A percentile compares a stretch with the other conserved stretches of the same genome.
These are phyloP conservation scores for Melipona bicolor DNA, from an alignment of 2,888 invertebrate genomes.

Conservation along the genomic window DNA sequence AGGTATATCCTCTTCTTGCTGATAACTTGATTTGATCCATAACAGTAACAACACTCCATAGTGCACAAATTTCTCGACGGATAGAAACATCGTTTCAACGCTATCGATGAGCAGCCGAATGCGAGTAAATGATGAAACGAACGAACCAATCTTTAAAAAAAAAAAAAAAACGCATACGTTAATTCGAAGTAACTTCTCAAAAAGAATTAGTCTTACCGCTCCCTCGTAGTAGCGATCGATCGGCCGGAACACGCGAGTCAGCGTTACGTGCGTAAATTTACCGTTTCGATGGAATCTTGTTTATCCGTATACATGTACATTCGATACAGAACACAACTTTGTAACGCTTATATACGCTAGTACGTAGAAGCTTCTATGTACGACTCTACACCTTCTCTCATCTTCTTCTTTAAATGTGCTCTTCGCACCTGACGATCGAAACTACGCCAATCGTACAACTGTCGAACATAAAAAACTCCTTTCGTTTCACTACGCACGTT, in stretches of 20 bases:
- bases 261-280: slow-evolving; percentile 49
- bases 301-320: slow-evolving; percentile 33
- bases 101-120: slow-evolving; percentile 10
- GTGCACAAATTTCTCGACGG: slow-evolving; percentile 67
- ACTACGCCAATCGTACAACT: not conserved
- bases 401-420: slow-evolving; percentile 1
- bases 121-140: not conserved
- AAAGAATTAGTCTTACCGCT: slow-evolving; percentile 56
- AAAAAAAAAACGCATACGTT: slow-evolving; percentile 20
- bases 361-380: slow-evolving; percentile 14
- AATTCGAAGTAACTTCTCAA: slow-evolving; percentile 30
- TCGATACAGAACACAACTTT: not conserved
- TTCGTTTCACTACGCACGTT: not conserved
- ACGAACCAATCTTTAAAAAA: not conserved
- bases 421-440: slow-evolving; percentile 6
- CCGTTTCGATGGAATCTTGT: slow-evolving; percentile 40
- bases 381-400: slow-evolving; percentile 3
- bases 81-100: slow-evolving; percentile 67
- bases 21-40: slow-evolving; percentile 86
- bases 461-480: not conserved
- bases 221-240: slow-evolving; percentile 61
- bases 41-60: slow-evolving; percentile 80
- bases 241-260: slow-evolving; percentile 59
- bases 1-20: slow-evolving; percentile 95
- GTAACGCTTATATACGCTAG: slow-evolving; percentile 24